Evolutionary conservation across 2,888 invertebrate species (phyloP).

Genomic region (Caenorhabditis imperialis): DNA sequence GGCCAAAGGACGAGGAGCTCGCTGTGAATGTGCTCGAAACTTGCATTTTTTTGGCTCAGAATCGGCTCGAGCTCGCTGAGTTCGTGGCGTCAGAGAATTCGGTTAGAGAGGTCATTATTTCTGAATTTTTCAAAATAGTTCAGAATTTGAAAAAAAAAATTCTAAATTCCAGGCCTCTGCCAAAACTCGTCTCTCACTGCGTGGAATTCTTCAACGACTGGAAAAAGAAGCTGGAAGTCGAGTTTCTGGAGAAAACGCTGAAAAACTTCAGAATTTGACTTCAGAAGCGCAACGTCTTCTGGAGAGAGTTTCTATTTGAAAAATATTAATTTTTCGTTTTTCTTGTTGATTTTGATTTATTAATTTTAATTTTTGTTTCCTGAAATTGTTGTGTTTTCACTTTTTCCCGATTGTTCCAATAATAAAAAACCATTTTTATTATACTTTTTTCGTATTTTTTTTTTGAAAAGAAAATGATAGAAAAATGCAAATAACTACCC

Average conservation of each 20-base stretch:
- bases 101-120: constrained; percentile 32
- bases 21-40: constrained; percentile 52
- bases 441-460: neutral
- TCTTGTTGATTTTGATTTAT: constrained; percentile 1
- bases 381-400: neutral
- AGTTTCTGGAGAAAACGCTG: constrained; percentile 13
- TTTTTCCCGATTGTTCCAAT: neutral
- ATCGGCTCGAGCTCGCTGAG: constrained; percentile 52
- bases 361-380: constrained; percentile 5
- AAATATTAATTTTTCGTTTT: constrained; percentile 1
- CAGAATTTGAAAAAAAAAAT: neutral
- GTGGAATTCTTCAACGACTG: constrained; percentile 31
- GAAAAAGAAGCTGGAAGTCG: constrained; percentile 36
- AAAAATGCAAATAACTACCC: constrained; percentile 12
- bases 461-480: constrained; percentile 1
- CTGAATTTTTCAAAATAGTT: neutral
- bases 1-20: constrained; percentile 51
- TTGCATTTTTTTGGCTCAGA: constrained; percentile 43
- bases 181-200: constrained; percentile 32
- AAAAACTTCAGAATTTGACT: constrained; percentile 13
- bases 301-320: constrained; percentile 27
- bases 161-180: constrained; percentile 47
- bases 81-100: constrained; percentile 44
- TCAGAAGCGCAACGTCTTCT: constrained; percentile 21
- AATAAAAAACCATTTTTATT: neutral